Percentiles rank a stretch among this genome's conserved stretches.
These are phyloP conservation scores for Ifrita kowaldi DNA, from an alignment of 2,113 vertebrate species.

Conservation along the genomic window DNA sequence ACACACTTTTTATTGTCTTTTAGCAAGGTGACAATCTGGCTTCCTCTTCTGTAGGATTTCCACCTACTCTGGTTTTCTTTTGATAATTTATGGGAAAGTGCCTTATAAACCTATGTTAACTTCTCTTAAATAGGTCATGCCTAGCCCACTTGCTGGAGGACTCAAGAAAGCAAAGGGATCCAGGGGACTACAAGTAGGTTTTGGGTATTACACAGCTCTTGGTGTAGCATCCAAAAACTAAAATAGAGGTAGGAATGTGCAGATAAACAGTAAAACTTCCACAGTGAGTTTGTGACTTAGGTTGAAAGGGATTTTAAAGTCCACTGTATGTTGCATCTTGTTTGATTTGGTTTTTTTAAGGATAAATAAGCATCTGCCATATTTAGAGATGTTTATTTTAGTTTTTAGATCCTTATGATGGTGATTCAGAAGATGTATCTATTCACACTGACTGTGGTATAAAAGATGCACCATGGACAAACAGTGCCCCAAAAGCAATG, in stretches of 20 bases:
- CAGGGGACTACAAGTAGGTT: slow-evolving; percentile 13
- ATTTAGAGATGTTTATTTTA: slow-evolving; percentile 24
- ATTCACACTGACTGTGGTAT: not conserved
- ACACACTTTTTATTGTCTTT: not conserved
- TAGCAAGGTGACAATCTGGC: not conserved
- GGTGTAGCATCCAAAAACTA: not conserved
- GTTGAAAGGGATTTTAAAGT: not conserved
- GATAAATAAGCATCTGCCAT: not conserved
- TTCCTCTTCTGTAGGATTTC: not conserved
- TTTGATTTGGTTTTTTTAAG: not conserved
- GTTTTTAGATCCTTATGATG: slow-evolving; percentile 84
- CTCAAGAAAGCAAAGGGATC: not conserved
- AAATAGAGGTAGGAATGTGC: not conserved
- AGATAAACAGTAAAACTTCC: not conserved
- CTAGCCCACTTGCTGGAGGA: not conserved
- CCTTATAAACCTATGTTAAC: not conserved
- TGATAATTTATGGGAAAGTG: not conserved
- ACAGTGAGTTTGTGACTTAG: not conserved
- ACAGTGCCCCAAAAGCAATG: not conserved
- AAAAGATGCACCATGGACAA: not conserved
- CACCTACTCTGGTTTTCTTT: not conserved
- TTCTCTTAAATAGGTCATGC: not conserved
- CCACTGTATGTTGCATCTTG: not conserved
- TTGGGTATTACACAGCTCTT: not conserved
- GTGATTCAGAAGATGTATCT: slow-evolving; percentile 78